Conservation (phyloP, 2,113 vertebrate species). For the Chionis minor region DNA sequence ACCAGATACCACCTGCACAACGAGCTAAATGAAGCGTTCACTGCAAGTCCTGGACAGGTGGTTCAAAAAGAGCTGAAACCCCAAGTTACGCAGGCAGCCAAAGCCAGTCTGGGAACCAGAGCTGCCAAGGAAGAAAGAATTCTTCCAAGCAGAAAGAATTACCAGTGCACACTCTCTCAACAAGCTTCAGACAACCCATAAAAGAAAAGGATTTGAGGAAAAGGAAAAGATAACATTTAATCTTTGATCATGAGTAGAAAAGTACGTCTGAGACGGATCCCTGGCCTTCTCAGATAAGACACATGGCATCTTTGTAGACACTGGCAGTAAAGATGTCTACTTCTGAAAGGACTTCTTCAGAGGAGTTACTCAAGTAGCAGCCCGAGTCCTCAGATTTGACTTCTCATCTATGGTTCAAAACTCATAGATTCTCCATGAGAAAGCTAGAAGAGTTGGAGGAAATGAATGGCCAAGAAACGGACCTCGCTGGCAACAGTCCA, state of each 20-base stretch:
- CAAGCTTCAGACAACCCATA: neutral
- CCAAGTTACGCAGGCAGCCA: neutral
- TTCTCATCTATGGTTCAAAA: neutral
- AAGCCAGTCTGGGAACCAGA: neutral
- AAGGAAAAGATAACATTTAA: neutral
- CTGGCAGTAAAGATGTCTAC: neutral
- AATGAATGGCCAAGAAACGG: neutral
- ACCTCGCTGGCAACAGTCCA: neutral
- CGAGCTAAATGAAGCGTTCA: neutral
- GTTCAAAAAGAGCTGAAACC: neutral
- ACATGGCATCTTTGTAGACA: neutral
- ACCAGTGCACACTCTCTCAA: neutral
- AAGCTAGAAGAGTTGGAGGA: neutral
- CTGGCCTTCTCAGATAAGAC: neutral
- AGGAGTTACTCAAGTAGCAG: neutral
- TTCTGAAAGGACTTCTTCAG: neutral
- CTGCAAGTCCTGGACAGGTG: neutral
- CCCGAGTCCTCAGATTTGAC: neutral
- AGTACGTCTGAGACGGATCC: neutral
- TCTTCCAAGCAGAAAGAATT: neutral
- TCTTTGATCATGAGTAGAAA: neutral
- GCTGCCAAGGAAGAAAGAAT: neutral
- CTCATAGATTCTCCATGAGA: neutral
- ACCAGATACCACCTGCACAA: neutral
- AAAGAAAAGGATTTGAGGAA: neutral